A percentile compares a stretch with the other conserved stretches of the same genome.
Evolutionary conservation across 1,140 invertebrate genomes (phyloP).

Genomic region (Cryptotermes secundus): DNA sequence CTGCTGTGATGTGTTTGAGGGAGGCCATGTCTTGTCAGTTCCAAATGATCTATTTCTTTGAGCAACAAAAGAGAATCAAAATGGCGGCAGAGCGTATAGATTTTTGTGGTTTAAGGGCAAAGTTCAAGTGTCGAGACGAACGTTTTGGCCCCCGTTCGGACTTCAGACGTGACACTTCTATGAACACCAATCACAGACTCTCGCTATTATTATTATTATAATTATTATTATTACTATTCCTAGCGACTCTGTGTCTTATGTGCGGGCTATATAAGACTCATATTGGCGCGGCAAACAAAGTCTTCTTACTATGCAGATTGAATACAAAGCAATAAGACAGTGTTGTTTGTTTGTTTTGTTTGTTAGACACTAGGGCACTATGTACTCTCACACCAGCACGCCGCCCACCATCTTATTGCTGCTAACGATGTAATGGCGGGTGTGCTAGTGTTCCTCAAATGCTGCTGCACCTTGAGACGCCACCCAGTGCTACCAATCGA

Average conservation of each 20-base stretch:
- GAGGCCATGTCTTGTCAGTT: neutral
- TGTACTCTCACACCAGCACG: neutral
- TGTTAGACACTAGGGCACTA: constrained; percentile 7
- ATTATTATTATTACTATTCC: neutral
- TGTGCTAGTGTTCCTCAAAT: neutral
- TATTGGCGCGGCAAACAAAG: neutral
- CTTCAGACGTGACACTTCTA: neutral
- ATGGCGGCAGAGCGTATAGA: neutral
- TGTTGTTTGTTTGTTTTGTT: neutral
- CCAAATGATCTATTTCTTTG: neutral
- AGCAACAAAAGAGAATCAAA: neutral
- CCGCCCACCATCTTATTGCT: neutral
- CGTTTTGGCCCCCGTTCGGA: neutral
- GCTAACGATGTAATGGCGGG: neutral
- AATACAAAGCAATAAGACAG: neutral
- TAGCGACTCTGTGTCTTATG: neutral
- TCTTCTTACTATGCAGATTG: neutral
- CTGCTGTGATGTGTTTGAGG: neutral
- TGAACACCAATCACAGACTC: neutral
- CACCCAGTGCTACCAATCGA: too few relatives aligned
- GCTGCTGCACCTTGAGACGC: neutral
- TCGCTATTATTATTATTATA: neutral
- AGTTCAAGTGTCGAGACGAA: neutral
- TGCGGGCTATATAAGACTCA: neutral
- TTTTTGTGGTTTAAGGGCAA: neutral